Percentiles rank a stretch among this genome's conserved stretches.
Conservation (phyloP, 2,888 invertebrate genomes). For the Spisula subtruncata region DNA sequence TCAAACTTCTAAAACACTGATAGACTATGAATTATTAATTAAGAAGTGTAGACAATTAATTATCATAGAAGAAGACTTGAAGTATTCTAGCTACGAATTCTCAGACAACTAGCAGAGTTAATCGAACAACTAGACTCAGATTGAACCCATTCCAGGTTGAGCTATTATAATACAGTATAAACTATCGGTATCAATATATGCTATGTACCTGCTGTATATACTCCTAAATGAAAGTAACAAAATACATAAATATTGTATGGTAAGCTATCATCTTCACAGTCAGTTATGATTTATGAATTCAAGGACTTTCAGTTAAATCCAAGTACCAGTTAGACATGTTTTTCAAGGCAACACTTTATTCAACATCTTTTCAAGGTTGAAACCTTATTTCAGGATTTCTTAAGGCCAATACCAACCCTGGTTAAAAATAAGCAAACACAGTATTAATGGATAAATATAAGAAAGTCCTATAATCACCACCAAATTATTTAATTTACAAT, state of each 20-base stretch:
- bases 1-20: not conserved
- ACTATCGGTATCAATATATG: not conserved
- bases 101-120: not conserved
- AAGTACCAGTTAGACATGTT: too few relatives aligned
- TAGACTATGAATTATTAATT: not conserved
- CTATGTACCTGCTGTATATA: conserved; percentile 16
- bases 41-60: not conserved
- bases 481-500: too few relatives aligned
- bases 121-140: not conserved
- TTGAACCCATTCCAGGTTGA: conserved; percentile 22
- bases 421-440: too few relatives aligned
- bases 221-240: not conserved
- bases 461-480: too few relatives aligned
- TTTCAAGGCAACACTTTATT: too few relatives aligned
- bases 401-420: too few relatives aligned
- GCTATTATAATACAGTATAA: not conserved
- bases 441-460: too few relatives aligned
- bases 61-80: not conserved
- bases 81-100: not conserved
- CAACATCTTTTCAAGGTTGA: too few relatives aligned
- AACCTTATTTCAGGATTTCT: too few relatives aligned
- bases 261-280: too few relatives aligned
- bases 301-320: not conserved
- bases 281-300: not conserved
- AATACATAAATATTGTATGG: not conserved